phyloP scores from a whole-genome alignment of 2,888 invertebrate genomes.

The Sesia apiformis region DNA sequence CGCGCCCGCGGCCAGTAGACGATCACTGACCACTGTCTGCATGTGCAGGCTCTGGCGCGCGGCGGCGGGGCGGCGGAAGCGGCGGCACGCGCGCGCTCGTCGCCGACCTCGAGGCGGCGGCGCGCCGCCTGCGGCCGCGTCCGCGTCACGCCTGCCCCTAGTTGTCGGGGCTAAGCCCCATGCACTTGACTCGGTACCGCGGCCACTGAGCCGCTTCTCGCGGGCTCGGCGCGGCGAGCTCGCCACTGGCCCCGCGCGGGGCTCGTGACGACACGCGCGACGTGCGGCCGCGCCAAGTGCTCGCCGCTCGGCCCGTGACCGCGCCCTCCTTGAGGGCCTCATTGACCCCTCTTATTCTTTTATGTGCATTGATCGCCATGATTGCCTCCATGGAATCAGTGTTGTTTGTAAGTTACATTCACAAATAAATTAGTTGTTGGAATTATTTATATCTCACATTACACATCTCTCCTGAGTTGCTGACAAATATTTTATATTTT shows the following conservation, averaged over 20 bases:
- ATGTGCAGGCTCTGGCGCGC: slow-evolving; percentile 67
- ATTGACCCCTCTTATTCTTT: slow-evolving; percentile 2
- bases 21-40: slow-evolving; percentile 55
- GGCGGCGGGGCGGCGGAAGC: slow-evolving; percentile 46
- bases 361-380: slow-evolving; percentile 14
- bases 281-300: slow-evolving; percentile 1
- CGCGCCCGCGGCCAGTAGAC: slow-evolving; percentile 12
- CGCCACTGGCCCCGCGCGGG: slow-evolving; percentile 6
- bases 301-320: neutral
- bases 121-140: slow-evolving; percentile 23
- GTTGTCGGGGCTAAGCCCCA: slow-evolving; percentile 56
- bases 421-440: neutral
- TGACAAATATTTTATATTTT: too few relatives aligned
- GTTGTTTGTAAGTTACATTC: slow-evolving; percentile 52
- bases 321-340: neutral
- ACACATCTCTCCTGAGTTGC: neutral
- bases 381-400: slow-evolving; percentile 25
- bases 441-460: neutral
- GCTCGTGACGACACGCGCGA: slow-evolving; percentile 5
- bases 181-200: slow-evolving; percentile 49
- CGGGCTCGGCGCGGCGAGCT: slow-evolving; percentile 13
- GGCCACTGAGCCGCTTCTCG: slow-evolving; percentile 67
- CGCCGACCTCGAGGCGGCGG: slow-evolving; percentile 30
- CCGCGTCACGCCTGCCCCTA: slow-evolving; percentile 46
- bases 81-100: slow-evolving; percentile 40